Conservation (phyloP, 2,888 invertebrate species). For the Chloroclystis v-ata region DNA sequence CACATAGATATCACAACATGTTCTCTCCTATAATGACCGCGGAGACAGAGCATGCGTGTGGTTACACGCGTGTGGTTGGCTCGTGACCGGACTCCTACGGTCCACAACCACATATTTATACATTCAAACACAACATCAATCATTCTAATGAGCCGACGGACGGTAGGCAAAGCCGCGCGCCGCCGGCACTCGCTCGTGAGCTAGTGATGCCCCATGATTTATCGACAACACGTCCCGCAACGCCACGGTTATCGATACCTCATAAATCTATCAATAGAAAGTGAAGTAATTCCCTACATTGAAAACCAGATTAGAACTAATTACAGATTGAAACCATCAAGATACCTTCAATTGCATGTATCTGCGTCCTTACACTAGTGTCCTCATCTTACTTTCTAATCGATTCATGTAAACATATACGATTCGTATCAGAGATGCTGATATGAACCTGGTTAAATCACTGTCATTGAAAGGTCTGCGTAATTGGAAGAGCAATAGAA, state of each 20-base stretch:
- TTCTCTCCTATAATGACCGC: constrained; percentile 14
- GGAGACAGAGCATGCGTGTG: constrained; percentile 31
- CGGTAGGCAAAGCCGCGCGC: constrained; percentile 46
- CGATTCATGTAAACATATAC: constrained; percentile 32
- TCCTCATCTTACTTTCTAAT: constrained; percentile 32
- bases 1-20: not conserved
- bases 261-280: constrained; percentile 32
- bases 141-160: constrained; percentile 69
- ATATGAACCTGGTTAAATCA: constrained; percentile 31
- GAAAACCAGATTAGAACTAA: constrained; percentile 30
- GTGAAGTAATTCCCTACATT: constrained; percentile 23
- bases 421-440: constrained; percentile 30
- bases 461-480: constrained; percentile 26
- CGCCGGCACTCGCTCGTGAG: constrained; percentile 48
- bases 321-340: constrained; percentile 27
- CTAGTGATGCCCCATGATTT: constrained; percentile 49
- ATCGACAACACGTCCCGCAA: constrained; percentile 33
- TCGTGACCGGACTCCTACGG: constrained; percentile 52
- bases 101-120: constrained; percentile 62
- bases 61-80: constrained; percentile 46
- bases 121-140: constrained; percentile 72
- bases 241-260: constrained; percentile 31
- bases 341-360: constrained; percentile 26
- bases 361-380: constrained; percentile 28
- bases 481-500: constrained; percentile 28